Evolutionary conservation across 1,140 invertebrate genomes (phyloP), one percentile per base, ranked within the genome.

Genomic region (Neodiprion lecontei): DNA sequence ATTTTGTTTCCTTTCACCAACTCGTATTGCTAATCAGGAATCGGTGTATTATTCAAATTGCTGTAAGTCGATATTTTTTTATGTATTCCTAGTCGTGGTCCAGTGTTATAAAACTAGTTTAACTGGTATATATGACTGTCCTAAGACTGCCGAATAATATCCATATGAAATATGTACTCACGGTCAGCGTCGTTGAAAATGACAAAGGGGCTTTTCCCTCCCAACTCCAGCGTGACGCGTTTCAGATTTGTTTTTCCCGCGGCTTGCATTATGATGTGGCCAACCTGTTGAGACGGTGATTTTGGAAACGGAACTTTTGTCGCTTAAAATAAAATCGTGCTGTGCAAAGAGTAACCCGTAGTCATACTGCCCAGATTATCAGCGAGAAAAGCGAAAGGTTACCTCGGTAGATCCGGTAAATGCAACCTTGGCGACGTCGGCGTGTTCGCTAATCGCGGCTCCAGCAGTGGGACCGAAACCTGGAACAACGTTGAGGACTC

Each of bases 141-240:
- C 28, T 40, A 40, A 40, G 28, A 40, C 28, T 40, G 10, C 72
- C 47, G 70, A 1, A 9, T 49, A n/a, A 78, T 47, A 4, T 67
- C 71, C 40, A 70, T 40, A 61, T 67, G 17, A 28, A 48, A 48
- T 28, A 14, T 73, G 14, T 76, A 79, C 75, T 76, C 75, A 84
- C 82, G 67, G 78, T 85, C 76, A 66, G 90, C 92, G 88, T 95
- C 94, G 77, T 92, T 91, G 82, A 92, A 93, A 11, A 96, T 88
- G 47, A 95, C 91, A 53, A 93, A 80, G 17, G 94, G 93, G 83
- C 91, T 93, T 79, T 96, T 95, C 66, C 94, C 94, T 70, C 95
- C 94, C 2, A 95, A 87, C 85, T 95, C 94, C 28, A 95, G 83
- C 47, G 92, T 93, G 0, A 94, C 90, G 67, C 93, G 88, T 82